Percentiles rank a stretch among this genome's conserved stretches.
phyloP scores from a whole-genome alignment of 37 sponge, comb jelly and placozoan species.

The Aplysina aerophoba region DNA sequence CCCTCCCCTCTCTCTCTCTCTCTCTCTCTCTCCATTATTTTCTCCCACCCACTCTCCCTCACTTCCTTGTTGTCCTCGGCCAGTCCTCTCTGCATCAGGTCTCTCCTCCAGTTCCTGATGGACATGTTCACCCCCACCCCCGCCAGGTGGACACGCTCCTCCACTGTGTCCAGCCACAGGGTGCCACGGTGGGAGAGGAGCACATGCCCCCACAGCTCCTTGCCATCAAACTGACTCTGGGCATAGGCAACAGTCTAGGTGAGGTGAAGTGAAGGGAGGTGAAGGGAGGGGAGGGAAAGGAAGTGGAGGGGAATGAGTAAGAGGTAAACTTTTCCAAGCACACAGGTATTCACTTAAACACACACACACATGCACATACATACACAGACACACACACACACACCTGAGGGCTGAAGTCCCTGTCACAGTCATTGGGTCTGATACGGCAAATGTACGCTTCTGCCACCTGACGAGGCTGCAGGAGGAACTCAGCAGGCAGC shows the following conservation, averaged over 20 bases:
- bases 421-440: slow-evolving; percentile 64
- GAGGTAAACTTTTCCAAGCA: not conserved
- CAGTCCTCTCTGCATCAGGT: not conserved
- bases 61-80: slow-evolving; percentile 19
- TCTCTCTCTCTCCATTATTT: no score
- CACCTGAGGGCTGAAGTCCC: slow-evolving; percentile 40
- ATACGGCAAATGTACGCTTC: slow-evolving; percentile 67
- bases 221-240: slow-evolving; percentile 18
- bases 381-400: not conserved
- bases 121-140: slow-evolving; percentile 4
- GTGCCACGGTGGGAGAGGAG: not conserved
- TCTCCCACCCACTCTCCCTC: no score
- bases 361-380: no score
- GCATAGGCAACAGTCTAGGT: slow-evolving; percentile 41
- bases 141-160: slow-evolving; percentile 34
- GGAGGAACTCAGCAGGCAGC: slow-evolving; percentile 54
- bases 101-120: slow-evolving; percentile 29
- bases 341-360: not conserved
- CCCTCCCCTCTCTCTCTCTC: no score
- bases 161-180: slow-evolving; percentile 68
- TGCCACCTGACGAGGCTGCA: slow-evolving; percentile 58
- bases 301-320: not conserved
- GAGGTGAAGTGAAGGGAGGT: not conserved
- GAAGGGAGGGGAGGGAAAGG: not conserved
- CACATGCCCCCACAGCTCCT: slow-evolving; percentile 38